Evolutionary conservation across 2,797 vertebrate species (phyloP).

Genomic region (Lepidocolaptes lacrymiger): DNA sequence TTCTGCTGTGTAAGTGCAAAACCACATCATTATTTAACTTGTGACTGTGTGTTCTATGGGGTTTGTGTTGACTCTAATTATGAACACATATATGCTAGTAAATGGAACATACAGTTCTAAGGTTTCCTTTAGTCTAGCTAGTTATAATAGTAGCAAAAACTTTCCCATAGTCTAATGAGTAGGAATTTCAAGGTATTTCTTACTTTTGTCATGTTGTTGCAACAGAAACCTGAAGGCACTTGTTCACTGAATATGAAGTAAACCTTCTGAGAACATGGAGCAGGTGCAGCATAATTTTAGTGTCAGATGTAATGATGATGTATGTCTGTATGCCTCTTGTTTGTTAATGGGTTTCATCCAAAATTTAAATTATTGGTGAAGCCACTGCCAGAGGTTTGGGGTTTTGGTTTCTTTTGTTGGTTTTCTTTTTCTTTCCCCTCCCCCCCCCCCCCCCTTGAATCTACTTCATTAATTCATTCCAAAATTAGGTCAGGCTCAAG

Average conservation of each 20-base stretch:
- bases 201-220: neutral
- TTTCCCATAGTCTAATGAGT: neutral
- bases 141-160: neutral
- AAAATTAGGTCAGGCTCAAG: neutral
- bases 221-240: neutral
- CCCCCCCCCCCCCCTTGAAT: neutral
- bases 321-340: neutral
- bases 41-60: neutral
- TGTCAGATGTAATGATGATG: neutral
- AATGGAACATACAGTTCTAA: neutral
- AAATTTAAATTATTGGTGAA: neutral
- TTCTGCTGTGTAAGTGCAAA: neutral
- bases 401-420: neutral
- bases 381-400: neutral
- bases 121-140: neutral
- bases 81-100: neutral
- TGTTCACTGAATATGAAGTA: neutral
- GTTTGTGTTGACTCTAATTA: neutral
- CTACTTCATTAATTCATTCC: neutral
- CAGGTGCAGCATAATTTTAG: neutral
- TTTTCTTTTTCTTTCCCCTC: neutral
- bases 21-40: neutral
- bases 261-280: neutral
- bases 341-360: neutral
- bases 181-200: neutral